Base-by-base conservation (phyloP, 2,888 invertebrate genomes). In the Caprella mutica region DNA sequence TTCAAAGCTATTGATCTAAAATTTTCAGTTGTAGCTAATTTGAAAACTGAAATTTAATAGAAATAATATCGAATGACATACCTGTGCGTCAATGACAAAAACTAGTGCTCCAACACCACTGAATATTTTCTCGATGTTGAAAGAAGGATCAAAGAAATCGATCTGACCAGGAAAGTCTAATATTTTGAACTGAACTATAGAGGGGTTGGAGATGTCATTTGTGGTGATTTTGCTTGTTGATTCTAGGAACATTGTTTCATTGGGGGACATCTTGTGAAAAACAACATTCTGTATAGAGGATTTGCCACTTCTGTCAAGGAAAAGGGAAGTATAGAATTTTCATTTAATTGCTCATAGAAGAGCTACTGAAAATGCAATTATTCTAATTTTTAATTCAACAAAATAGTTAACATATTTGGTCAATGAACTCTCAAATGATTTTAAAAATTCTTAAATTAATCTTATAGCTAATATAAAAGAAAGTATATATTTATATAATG, bases 241-340 rank as follows among this genome's bases (percentile, higher is more conserved):
- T 74, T 98, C 98, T 65, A 98, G 77, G 72, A 98, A 98, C 55
- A 98, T 77, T 0, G 98, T 99, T 76, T 99, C 98, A 76, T 97
- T 98, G 1, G 98, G 98, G 2, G 97, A 94, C 92, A 99, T 98
- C 77, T 99, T 99, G 74, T 98, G 97, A 73, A 99, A 99, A n/a
- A 99, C 98, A 4, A 99, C 98, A 78, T 98, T 97, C 72, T 96
- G 93, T 70, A 98, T 98, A 0, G 97, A 98, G 52, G 97, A 96
- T 74, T 98, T 98, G 48, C 98, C 98, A 70, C 96, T 96, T 72
- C 97, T 89, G 71, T n/a, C 66, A 80, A 80, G 58, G 35, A 23
- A 35, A 3, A 58, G 21, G 3, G 23, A 14, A 35, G 26, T 39
- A 17, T 39, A 9, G n/a, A 5, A 5, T 17, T 17, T n/a, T 9